Evolutionary conservation across 1,140 invertebrate species (phyloP).

Genomic region (Scylla paramamosain): DNA sequence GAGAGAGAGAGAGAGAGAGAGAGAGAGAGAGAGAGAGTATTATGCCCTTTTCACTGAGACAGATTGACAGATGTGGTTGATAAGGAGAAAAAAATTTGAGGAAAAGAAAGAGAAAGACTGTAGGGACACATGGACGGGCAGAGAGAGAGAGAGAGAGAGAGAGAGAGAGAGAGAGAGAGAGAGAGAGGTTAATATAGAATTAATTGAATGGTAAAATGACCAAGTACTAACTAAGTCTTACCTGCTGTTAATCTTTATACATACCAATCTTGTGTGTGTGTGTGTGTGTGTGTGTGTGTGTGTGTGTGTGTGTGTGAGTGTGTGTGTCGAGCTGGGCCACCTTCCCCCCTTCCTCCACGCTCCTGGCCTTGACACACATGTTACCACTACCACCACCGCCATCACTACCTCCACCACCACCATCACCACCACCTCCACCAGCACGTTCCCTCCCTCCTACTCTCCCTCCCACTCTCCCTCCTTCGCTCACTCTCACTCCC

Average conservation of each 20-base stretch:
- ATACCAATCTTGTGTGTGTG: conserved; percentile 25
- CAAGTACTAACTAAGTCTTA: not conserved
- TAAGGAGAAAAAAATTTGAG: not conserved
- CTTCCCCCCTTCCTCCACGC: not conserved
- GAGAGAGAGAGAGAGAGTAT: not conserved
- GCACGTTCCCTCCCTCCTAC: not conserved
- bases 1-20: conserved; percentile 43
- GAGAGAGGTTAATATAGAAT: no score
- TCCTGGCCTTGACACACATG: conserved; percentile 11
- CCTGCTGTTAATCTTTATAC: not conserved
- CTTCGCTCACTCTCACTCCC: not conserved
- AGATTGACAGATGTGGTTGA: no score
- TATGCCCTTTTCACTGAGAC: no score
- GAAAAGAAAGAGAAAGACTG: not conserved
- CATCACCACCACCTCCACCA: not conserved
- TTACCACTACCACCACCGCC: not conserved
- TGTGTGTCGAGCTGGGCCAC: conserved; percentile 26
- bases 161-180: conserved; percentile 6
- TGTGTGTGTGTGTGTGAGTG: conserved; percentile 53
- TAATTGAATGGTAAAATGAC: not conserved
- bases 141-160: not conserved
- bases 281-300: conserved; percentile 61
- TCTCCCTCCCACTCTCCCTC: not conserved
- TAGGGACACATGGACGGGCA: no score
- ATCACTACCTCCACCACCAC: not conserved